These are phyloP conservation scores for Papilio glaucus DNA, from an alignment of 1,140 invertebrate species.

Conservation along the genomic window DNA sequence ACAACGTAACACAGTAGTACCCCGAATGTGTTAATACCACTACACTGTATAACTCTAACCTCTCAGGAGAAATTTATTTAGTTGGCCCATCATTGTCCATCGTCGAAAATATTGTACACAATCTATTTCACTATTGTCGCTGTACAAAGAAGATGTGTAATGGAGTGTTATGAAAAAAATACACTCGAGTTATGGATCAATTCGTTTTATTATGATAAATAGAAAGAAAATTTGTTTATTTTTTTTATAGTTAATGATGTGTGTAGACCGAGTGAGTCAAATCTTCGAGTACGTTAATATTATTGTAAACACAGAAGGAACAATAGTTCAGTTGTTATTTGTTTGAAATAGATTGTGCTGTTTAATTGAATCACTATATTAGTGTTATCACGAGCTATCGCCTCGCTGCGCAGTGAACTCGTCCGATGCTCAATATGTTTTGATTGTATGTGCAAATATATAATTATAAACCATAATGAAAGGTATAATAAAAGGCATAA, in stretches of 20 bases:
- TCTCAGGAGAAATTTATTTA: too few species aligned
- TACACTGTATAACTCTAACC: too few species aligned
- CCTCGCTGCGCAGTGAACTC: neutral
- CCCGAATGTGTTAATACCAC: too few species aligned
- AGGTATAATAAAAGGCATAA: too few species aligned
- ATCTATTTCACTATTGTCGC: neutral
- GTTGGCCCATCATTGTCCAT: too few species aligned
- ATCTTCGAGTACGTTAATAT: constrained; percentile 9
- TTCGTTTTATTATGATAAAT: neutral
- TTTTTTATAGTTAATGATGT: neutral
- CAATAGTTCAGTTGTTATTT: constrained; percentile 24
- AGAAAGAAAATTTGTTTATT: constrained; percentile 13
- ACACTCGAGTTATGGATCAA: neutral
- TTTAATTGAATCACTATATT: neutral
- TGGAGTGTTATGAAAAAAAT: neutral
- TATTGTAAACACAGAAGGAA: constrained; percentile 10
- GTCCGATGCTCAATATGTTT: neutral
- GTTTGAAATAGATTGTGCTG: neutral
- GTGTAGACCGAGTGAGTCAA: neutral
- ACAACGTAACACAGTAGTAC: too few species aligned
- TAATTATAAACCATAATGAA: too few species aligned
- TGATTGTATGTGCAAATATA: too few species aligned
- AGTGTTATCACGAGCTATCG: neutral
- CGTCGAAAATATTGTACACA: neutral
- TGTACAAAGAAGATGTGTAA: neutral